These are phyloP conservation scores for Lacanobia oleracea DNA, from an alignment of 2,888 invertebrate species.

Conservation along the genomic window DNA sequence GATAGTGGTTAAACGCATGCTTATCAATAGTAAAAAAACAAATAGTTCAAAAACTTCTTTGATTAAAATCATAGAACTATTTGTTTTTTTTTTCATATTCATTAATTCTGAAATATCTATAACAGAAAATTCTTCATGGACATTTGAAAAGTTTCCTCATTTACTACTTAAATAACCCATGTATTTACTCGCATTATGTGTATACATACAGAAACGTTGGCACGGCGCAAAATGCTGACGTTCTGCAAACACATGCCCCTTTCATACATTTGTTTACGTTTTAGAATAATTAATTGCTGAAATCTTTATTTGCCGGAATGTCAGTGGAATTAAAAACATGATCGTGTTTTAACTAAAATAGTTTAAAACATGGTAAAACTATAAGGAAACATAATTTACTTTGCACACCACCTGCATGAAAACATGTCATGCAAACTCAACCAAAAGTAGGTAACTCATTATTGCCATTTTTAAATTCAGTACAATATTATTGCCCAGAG, in stretches of 20 bases:
- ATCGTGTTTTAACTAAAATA: constrained; percentile 22
- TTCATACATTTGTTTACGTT: constrained; percentile 58
- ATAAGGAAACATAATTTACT: background rate
- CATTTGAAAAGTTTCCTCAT: constrained; percentile 18
- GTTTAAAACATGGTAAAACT: background rate
- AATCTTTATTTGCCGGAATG: constrained; percentile 60
- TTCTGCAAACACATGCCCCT: constrained; percentile 54
- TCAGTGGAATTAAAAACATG: constrained; percentile 39
- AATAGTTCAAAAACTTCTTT: too few species aligned
- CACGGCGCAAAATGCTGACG: constrained; percentile 60
- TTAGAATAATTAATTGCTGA: constrained; percentile 65
- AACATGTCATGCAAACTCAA: too few species aligned
- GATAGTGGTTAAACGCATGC: too few species aligned
- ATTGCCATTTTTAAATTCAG: too few species aligned
- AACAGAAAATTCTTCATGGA: background rate
- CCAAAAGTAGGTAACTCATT: too few species aligned
- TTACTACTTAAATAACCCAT: constrained; percentile 20
- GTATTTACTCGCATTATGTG: constrained; percentile 33
- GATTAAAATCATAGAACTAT: too few species aligned
- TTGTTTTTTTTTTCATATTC: too few species aligned
- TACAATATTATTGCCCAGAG: too few species aligned
- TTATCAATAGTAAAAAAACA: too few species aligned
- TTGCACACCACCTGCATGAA: too few species aligned
- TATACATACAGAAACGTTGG: constrained; percentile 35
- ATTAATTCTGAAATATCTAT: background rate